Base-by-base conservation (phyloP, 2,113 vertebrate species). In the Cebus imitator region DNA sequence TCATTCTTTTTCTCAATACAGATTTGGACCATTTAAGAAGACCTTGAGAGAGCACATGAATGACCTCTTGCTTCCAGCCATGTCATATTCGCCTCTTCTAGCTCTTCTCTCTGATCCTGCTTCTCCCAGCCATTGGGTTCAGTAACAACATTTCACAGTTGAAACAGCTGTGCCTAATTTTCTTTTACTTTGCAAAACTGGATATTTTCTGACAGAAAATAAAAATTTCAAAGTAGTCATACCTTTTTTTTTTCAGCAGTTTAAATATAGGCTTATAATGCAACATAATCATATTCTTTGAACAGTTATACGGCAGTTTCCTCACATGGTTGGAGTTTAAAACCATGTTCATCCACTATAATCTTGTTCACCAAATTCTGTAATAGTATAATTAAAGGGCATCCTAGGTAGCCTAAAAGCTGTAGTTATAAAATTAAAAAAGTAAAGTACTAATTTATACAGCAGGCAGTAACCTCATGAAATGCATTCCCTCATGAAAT, bases 371-470 rank as follows among this genome's bases (percentile, higher is more conserved):
- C 72, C 85, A 92, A 95, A 95, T 93, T 90, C 85, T 81, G 0
- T 82, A 96, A 91, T 40, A 92, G 83, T 45, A 66, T 27, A 97
- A 96, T n/a, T 58, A 73, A 94, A 90, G 80, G 64, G 52, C 76
- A 66, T 93, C 76, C 81, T 48, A 78, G 64, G 88, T 55, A 90
- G 66, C 55, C 80, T 95, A 78, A 96, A 94, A 97, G 78, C 95
- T 96, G 21, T 91, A 78, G 88, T 88, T 98, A 92, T 25, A 88
- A 97, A 94, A 95, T 92, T 92, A 87, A 93, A 85, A 75, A 95
- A 96, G 10, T 32, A n/a, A 90, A 73, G 85, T 91, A 52, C 61
- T 95, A 86, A 92, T 97, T 97, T 97, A 96, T 91, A 78, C 81
- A 68, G 93, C 66, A 85, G 88, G 90, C 23, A 90, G 57, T 48